A percentile compares a stretch with the other conserved stretches of the same genome.
Conservation (phyloP, 2,113 vertebrate species). For the Coreoperca whiteheadi region DNA sequence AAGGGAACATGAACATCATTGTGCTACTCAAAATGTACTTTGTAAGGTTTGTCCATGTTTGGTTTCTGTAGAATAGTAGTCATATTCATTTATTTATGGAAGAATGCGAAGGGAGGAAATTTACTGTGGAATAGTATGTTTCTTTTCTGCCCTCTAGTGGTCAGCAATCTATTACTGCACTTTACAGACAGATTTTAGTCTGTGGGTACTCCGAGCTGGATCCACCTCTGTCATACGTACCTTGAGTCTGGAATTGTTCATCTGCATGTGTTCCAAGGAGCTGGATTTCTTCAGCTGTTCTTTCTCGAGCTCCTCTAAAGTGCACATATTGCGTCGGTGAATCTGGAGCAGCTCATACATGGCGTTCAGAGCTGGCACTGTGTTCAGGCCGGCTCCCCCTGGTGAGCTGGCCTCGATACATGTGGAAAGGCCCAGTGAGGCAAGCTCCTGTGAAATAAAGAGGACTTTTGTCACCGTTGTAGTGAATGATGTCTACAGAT, state of each 20-base stretch:
- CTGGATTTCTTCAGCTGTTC: slow-evolving; percentile 91
- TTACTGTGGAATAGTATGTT: neutral
- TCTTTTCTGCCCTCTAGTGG: slow-evolving; percentile 13
- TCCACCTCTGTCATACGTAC: slow-evolving; percentile 68
- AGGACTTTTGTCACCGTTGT: neutral
- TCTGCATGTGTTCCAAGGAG: slow-evolving; percentile 93
- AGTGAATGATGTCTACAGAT: neutral
- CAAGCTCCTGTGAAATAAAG: slow-evolving; percentile 86
- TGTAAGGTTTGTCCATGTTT: neutral
- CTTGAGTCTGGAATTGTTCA: slow-evolving; percentile 91
- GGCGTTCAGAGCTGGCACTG: slow-evolving; percentile 89
- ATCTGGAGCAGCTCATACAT: slow-evolving; percentile 92
- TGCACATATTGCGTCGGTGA: slow-evolving; percentile 87
- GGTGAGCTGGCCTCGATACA: slow-evolving; percentile 83
- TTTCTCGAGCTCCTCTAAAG: slow-evolving; percentile 90
- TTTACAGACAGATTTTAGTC: neutral
- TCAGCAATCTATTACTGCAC: neutral
- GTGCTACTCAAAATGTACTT: neutral
- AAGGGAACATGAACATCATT: neutral
- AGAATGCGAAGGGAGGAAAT: neutral
- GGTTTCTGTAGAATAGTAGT: neutral
- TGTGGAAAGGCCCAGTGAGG: slow-evolving; percentile 89
- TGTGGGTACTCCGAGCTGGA: too few species aligned
- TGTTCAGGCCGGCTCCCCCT: slow-evolving; percentile 78
- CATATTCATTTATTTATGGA: neutral